Base-by-base conservation (phyloP, 2,113 vertebrate species). In the Solea senegalensis region DNA sequence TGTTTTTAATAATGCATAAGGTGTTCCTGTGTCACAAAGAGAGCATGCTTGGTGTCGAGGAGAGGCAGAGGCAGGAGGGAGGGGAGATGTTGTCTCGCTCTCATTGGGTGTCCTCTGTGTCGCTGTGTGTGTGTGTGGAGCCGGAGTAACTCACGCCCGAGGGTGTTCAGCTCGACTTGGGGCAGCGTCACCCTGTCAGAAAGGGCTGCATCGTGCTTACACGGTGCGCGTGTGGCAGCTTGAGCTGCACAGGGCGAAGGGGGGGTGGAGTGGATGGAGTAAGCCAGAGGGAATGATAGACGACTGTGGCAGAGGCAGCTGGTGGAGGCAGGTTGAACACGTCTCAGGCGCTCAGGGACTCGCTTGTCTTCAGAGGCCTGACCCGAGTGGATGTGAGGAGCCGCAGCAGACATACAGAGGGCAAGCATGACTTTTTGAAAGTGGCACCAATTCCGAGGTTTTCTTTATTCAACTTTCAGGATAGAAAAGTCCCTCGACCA, bases 1-100 rank as follows among this genome's bases (percentile, higher is more conserved):
- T 86, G 90, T 88, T 86, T 90, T 93, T 86, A 94, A 94, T 93
- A 92, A 94, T 94, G 91, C 84, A 94, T 90, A 61, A 66, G 83
- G 76, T 88, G 89, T 86, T 91, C 84, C 86, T 39, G 85, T 89
- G 91, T 92, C 79, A 70, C 89, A 65, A 59, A 61, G 82, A 83
- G 88, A 45, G 80, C 78, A 53, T 53, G 86, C 78, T 80, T 68
- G 84, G 89, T 88, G 87, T 80, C 65, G 64, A 77, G 65, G 68
- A 55, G 70, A 62, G 60, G 48, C 45, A 21, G 54, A 10, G 63
- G 9, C n/a, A 65, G 51, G 48, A 11, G 10, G 26, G 16, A 46
- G 10, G 28, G 26, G 60, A 75, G 76, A 78, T 78, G 54, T 69
- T 59, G 79, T 76, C 80, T 76, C 46, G 26, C 59, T 76, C 71